Evolutionary conservation across 2,797 vertebrate genomes (phyloP).

Genomic region (Thripadectes ignobilis): DNA sequence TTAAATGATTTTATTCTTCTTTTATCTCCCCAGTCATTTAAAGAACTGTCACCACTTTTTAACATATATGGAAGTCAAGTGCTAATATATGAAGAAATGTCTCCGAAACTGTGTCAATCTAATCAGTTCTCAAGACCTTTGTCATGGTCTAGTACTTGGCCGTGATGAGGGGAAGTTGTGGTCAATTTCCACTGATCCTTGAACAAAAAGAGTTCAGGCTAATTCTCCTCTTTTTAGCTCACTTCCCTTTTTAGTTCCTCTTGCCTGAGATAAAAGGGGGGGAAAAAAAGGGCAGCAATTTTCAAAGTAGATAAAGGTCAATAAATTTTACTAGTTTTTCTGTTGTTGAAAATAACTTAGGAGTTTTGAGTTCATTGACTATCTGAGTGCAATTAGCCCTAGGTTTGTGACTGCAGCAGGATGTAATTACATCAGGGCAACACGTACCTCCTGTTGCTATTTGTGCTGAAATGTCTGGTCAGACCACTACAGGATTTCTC

Average conservation of each 20-base stretch:
- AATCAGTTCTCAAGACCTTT: not conserved
- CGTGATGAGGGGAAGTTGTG: not conserved
- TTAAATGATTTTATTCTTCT: not conserved
- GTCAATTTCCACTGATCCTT: not conserved
- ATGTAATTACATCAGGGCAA: slow-evolving; percentile 47
- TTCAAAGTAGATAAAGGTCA: not conserved
- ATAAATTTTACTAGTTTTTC: not conserved
- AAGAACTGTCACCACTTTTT: not conserved
- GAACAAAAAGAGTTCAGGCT: not conserved
- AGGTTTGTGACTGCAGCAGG: not conserved
- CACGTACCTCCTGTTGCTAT: not conserved
- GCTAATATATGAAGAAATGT: not conserved
- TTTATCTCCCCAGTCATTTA: not conserved
- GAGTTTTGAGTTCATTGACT: not conserved
- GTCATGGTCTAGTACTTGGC: not conserved
- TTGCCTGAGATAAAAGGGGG: not conserved
- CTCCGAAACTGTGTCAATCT: not conserved
- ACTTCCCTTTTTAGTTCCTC: not conserved
- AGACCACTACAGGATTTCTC: slow-evolving; percentile 7
- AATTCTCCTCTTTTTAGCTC: not conserved
- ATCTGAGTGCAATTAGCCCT: not conserved
- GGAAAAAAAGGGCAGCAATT: not conserved
- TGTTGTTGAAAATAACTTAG: not conserved
- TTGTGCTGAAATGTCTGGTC: not conserved
- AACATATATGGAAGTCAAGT: not conserved